Evolutionary conservation across 1,140 invertebrate species (phyloP), one percentile per base, ranked within the genome.

Genomic region (Lepeophtheirus salmonis): DNA sequence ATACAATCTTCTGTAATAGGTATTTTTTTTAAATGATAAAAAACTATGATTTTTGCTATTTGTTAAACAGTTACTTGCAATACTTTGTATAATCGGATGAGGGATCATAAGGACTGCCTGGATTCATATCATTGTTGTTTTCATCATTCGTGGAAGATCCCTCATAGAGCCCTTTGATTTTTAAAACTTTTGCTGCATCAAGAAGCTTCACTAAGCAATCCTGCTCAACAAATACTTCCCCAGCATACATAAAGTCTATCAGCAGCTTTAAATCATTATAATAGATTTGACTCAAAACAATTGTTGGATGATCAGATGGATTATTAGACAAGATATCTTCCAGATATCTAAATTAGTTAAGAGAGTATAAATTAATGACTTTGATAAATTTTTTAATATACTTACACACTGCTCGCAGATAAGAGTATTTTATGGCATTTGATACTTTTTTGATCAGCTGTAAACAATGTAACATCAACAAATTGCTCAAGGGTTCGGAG

Each of bases 391-490:
- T n/a, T n/a, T n/a, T n/a, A n/a, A 23, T 14, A 2, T 3, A 57
- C 55, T 41, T 57, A 61, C 59, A 17, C 50, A 53, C 59, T 61
- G 2, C 59, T 50, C 1, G 59, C 59, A 61, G 50, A 61, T 3
- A 61, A 20, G 3, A 61, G n/a, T 18, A 61, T 16, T 21, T 26
- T 20, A 30, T 61, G 59, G 22, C 48, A 54, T 22, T 25, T 56
- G 51, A 61, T 25, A 30, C 17, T 61, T 20, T 53, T 56, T 18
- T 61, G 59, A 22, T 66, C 66, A 62, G 89, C 84, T 48, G 86
- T 85, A 1, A 83, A 84, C 21, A 91, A 70, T 0, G 85, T 89
- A 54, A 88, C 87, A 68, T 91, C 88, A 12, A 87, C 86, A 70
- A 90, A 89, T 13, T 81, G 79, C 71, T 88, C 84, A 64, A 81